A percentile compares a stretch with the other conserved stretches of the same genome.
phyloP scores from a whole-genome alignment of 2,888 invertebrate species.

The Lordiphosa fenestrarum region DNA sequence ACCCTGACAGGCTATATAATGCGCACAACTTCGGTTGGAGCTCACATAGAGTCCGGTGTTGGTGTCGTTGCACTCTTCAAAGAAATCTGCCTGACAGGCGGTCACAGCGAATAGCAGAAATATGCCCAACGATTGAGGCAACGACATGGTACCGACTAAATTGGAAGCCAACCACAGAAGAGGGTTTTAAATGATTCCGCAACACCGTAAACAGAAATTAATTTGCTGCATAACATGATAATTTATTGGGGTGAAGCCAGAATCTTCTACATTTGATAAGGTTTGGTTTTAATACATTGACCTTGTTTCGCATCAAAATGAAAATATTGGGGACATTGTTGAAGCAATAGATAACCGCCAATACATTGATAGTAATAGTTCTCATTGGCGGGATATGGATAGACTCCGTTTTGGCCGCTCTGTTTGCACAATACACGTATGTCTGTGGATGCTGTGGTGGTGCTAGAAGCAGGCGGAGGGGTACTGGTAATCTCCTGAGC shows the following conservation, averaged over 20 bases:
- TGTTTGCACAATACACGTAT: constrained; percentile 33
- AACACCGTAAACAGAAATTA: constrained; percentile 44
- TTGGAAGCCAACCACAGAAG: too few relatives aligned
- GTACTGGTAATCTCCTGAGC: not conserved
- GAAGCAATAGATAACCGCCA: constrained; percentile 58
- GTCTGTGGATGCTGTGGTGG: constrained; percentile 11
- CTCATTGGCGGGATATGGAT: constrained; percentile 59
- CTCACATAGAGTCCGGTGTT: constrained; percentile 39
- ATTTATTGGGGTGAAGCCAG: constrained; percentile 22
- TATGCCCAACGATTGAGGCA: not conserved
- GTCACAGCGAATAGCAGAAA: constrained; percentile 11
- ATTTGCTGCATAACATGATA: constrained; percentile 44
- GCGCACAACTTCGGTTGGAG: constrained; percentile 60
- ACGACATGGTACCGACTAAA: constrained; percentile 1
- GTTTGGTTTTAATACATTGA: constrained; percentile 41
- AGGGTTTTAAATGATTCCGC: constrained; percentile 29
- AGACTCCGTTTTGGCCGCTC: constrained; percentile 41
- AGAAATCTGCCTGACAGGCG: constrained; percentile 37
- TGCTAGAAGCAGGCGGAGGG: not conserved
- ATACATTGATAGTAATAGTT: constrained; percentile 65
- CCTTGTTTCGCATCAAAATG: constrained; percentile 47
- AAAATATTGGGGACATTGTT: constrained; percentile 73
- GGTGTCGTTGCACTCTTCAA: constrained; percentile 42
- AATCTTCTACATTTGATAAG: constrained; percentile 47
- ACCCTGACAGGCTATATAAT: constrained; percentile 69